Evolutionary conservation across 2,113 vertebrate genomes (phyloP).

Genomic region (Clarias magur): DNA sequence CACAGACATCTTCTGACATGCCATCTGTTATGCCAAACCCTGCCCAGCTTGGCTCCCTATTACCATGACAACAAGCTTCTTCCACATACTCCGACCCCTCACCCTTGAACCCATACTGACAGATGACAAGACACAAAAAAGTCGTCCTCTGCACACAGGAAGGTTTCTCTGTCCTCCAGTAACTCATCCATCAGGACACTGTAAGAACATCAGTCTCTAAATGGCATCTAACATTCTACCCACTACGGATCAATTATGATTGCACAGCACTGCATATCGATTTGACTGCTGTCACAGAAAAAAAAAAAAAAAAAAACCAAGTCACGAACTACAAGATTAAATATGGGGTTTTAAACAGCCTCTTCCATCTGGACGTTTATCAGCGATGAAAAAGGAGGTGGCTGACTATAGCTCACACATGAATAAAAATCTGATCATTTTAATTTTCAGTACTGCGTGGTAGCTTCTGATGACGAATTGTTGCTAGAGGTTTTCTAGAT

Average conservation of each 20-base stretch:
- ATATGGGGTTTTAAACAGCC: conserved; percentile 40
- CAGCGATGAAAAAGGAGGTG: neutral
- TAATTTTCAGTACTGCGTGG: neutral
- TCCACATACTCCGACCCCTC: conserved; percentile 9
- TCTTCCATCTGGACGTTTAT: conserved; percentile 27
- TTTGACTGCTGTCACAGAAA: conserved; percentile 39
- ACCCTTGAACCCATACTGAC: conserved; percentile 20
- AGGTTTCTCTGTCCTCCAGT: neutral
- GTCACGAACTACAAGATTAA: conserved; percentile 46
- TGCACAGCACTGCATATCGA: conserved; percentile 29
- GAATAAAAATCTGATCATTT: conserved; percentile 23
- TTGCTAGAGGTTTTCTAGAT: neutral
- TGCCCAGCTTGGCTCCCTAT: conserved; percentile 25
- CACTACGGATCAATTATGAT: conserved; percentile 47
- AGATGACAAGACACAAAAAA: conserved; percentile 16
- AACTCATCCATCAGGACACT: conserved; percentile 14
- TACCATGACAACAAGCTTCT: conserved; percentile 37
- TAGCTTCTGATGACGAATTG: neutral
- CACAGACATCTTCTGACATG: conserved; percentile 35
- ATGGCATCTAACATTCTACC: conserved; percentile 32
- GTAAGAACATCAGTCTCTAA: conserved; percentile 14
- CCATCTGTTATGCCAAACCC: conserved; percentile 46
- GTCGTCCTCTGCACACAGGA: neutral
- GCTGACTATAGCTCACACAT: neutral
- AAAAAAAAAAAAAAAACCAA: conserved; percentile 31